phyloP scores from a whole-genome alignment of 2,113 vertebrate genomes.

The Puma concolor region DNA sequence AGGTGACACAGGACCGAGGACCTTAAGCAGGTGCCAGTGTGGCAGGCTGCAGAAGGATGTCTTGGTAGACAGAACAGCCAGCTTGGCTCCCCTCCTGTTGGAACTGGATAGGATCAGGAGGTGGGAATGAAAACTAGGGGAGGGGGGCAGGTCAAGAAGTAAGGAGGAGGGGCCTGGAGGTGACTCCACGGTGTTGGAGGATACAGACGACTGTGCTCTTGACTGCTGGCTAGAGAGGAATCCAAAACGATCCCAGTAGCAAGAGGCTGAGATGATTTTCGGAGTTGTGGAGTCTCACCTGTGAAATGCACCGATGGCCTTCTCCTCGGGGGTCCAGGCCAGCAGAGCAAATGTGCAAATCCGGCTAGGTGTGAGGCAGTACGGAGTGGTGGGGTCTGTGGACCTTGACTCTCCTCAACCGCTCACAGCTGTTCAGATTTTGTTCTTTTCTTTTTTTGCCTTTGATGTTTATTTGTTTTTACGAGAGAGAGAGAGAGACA shows the following conservation, averaged over 20 bases:
- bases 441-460: not conserved
- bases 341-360: not conserved
- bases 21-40: not conserved
- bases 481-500: no score
- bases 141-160: not conserved
- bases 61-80: not conserved
- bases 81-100: not conserved
- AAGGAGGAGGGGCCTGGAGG: not conserved
- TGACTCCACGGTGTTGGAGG: not conserved
- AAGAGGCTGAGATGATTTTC: not conserved
- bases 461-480: no score
- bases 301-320: not conserved
- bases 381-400: not conserved
- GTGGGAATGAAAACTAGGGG: not conserved
- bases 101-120: not conserved
- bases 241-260: not conserved
- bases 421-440: not conserved
- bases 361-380: not conserved
- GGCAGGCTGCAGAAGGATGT: not conserved
- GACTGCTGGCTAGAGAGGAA: not conserved
- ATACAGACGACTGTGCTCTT: not conserved
- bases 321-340: not conserved
- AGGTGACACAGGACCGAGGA: not conserved
- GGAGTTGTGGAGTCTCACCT: not conserved
- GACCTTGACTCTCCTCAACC: not conserved